Conservation (phyloP, 1,140 invertebrate species). For the Lysiphlebus fabarum region DNA sequence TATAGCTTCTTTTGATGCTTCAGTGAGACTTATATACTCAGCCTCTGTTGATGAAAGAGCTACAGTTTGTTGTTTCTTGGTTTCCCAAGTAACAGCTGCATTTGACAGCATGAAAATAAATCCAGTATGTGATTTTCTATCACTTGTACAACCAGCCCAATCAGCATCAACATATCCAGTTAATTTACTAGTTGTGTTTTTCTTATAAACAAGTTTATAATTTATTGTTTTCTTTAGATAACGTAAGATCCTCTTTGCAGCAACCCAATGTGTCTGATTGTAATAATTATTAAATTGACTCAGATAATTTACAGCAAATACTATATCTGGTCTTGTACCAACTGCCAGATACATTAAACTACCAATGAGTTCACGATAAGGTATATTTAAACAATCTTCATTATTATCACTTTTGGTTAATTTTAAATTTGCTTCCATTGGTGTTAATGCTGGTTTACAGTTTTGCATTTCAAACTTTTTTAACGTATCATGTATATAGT, state of each 20-base stretch:
- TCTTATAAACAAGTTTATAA: too few species aligned
- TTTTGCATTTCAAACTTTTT: too few species aligned
- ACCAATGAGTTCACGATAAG: constrained; percentile 44
- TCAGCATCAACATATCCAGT: constrained; percentile 34
- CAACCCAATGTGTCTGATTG: constrained; percentile 21
- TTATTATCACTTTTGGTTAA: constrained; percentile 4
- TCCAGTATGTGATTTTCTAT: constrained; percentile 29
- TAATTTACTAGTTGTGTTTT: constrained; percentile 13
- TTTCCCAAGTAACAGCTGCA: constrained; percentile 35
- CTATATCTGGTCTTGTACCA: constrained; percentile 42
- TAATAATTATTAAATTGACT: constrained; percentile 17
- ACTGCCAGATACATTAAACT: constrained; percentile 42
- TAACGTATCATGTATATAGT: too few species aligned
- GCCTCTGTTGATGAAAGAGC: constrained; percentile 44
- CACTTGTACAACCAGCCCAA: constrained; percentile 32
- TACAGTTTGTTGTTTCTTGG: constrained; percentile 39
- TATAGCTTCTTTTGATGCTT: constrained; percentile 33
- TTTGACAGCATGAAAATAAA: constrained; percentile 33
- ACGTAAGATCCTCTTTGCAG: constrained; percentile 27
- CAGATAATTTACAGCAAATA: constrained; percentile 37
- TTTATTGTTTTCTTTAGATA: too few species aligned
- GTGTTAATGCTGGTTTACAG: constrained; percentile 9
- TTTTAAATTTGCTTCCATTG: constrained; percentile 2
- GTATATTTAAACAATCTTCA: constrained; percentile 2
- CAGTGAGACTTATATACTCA: constrained; percentile 42